Conservation (phyloP, 2,888 invertebrate species). For the Hirtodrosophila confusa region DNA sequence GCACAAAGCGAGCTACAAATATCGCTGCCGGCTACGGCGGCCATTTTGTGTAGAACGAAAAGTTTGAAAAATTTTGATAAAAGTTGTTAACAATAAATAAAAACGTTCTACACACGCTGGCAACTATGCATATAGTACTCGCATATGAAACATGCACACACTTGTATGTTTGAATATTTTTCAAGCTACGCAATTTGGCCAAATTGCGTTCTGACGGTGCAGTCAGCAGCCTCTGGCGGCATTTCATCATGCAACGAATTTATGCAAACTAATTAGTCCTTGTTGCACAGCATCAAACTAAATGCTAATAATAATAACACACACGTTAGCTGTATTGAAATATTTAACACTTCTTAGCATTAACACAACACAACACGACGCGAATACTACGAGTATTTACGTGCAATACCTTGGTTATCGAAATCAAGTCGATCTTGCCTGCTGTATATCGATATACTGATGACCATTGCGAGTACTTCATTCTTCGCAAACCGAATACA, state of each 20-base stretch:
- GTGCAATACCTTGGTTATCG: too few species aligned
- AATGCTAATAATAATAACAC: too few species aligned
- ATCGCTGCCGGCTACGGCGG: conserved; percentile 18
- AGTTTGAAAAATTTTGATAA: conserved; percentile 21
- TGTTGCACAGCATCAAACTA: neutral
- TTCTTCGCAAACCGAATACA: too few species aligned
- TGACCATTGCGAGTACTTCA: too few species aligned
- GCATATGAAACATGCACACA: neutral
- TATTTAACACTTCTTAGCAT: too few species aligned
- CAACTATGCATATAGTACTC: conserved; percentile 1
- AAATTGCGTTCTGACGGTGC: conserved; percentile 15
- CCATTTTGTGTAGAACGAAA: conserved; percentile 20
- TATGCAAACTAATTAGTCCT: conserved; percentile 26
- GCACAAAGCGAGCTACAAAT: conserved; percentile 20
- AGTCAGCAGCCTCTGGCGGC: conserved; percentile 2
- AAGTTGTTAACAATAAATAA: conserved; percentile 45
- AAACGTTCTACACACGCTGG: conserved; percentile 23
- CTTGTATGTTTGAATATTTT: conserved; percentile 24
- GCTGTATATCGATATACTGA: too few species aligned
- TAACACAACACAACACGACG: too few species aligned
- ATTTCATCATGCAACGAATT: conserved; percentile 5
- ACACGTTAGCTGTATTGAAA: too few species aligned
- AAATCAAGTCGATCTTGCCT: too few species aligned
- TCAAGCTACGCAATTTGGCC: conserved; percentile 16
- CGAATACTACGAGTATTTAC: too few species aligned